These are phyloP conservation scores for Chelon labrosus DNA, from an alignment of 2,797 vertebrate species.

Conservation along the genomic window DNA sequence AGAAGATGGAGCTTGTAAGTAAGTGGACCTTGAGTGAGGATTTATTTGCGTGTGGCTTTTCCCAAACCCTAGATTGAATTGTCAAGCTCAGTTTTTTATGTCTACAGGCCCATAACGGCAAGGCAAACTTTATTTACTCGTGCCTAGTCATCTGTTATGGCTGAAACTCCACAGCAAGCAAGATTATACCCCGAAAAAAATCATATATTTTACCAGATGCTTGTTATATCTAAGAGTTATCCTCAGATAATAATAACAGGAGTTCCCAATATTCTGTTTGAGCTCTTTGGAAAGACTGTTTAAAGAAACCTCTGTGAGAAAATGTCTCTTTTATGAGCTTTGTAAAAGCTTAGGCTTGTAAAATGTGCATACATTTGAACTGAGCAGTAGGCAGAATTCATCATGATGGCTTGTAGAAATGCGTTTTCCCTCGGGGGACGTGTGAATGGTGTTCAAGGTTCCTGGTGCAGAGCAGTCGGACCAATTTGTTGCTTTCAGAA, in stretches of 20 bases:
- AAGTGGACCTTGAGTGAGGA: background rate
- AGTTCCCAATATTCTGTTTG: background rate
- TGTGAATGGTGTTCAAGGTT: slow-evolving; percentile 14
- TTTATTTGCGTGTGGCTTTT: background rate
- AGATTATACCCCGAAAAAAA: background rate
- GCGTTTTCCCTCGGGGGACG: slow-evolving; percentile 34
- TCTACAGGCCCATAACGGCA: background rate
- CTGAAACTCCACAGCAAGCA: background rate
- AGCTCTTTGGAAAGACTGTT: background rate
- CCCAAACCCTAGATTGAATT: background rate
- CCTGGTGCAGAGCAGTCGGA: slow-evolving; percentile 20
- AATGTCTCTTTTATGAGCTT: background rate
- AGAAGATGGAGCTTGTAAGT: background rate
- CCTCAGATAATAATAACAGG: background rate
- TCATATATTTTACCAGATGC: background rate
- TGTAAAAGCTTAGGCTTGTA: background rate
- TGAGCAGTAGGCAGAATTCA: background rate
- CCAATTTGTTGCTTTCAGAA: slow-evolving; percentile 16
- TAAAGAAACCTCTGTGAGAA: slow-evolving; percentile 5
- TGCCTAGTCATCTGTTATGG: background rate
- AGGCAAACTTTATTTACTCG: background rate
- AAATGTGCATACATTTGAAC: slow-evolving; percentile 7
- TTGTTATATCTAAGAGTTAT: background rate
- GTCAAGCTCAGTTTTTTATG: background rate
- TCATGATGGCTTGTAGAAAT: background rate